Conservation (phyloP, 1,140 invertebrate genomes). For the Aphis craccivora region DNA sequence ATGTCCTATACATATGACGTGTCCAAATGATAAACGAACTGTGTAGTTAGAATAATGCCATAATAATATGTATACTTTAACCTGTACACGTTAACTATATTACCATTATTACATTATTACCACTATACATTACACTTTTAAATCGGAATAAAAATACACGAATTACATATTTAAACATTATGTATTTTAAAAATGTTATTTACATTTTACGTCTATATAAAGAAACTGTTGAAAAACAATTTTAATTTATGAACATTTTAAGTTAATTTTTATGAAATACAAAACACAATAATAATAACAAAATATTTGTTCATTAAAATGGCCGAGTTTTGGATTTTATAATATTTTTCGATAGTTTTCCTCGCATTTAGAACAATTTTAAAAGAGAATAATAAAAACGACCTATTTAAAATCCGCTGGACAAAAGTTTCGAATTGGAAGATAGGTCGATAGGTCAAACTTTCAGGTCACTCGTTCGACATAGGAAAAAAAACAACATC, state of each 20-base stretch:
- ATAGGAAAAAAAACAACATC: background rate
- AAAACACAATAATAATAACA: background rate
- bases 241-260: background rate
- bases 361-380: background rate
- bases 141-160: background rate
- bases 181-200: background rate
- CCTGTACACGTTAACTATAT: background rate
- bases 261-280: background rate
- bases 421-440: background rate
- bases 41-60: background rate
- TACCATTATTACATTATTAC: too few species aligned
- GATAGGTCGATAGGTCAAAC: background rate
- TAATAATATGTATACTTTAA: background rate
- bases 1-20: too few species aligned
- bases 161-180: background rate
- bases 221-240: background rate
- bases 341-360: background rate
- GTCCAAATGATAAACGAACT: background rate
- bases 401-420: background rate
- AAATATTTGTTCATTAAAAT: background rate
- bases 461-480: background rate
- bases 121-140: background rate
- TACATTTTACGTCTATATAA: background rate
- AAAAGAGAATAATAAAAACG: background rate
- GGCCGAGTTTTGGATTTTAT: background rate